phyloP scores from a whole-genome alignment of 2,113 vertebrate genomes.

The Lepus timidus region DNA sequence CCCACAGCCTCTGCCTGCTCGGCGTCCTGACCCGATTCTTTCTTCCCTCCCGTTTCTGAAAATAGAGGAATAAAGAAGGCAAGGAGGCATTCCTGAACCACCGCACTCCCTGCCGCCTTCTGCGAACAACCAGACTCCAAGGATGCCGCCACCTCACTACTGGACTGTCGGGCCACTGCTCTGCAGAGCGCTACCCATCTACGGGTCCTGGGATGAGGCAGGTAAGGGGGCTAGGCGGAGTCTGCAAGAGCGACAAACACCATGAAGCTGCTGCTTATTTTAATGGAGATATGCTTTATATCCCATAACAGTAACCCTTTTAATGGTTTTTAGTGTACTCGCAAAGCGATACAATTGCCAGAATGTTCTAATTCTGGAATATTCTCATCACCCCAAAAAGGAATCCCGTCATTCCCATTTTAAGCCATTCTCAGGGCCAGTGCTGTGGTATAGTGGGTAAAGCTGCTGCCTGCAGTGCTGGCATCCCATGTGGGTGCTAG shows the following conservation, averaged over 20 bases:
- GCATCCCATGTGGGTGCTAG: no score
- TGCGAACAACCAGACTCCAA: not conserved
- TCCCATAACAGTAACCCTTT: not conserved
- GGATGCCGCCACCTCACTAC: not conserved
- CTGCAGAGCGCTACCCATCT: not conserved
- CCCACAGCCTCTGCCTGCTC: not conserved
- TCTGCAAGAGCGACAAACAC: not conserved
- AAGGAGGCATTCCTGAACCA: not conserved
- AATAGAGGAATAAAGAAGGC: not conserved
- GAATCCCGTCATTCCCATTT: not conserved
- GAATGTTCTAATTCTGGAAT: not conserved
- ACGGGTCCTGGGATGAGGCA: not conserved
- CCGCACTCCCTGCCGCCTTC: not conserved
- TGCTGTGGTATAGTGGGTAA: no score
- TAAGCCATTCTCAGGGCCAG: not conserved
- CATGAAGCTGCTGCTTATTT: slow-evolving; percentile 17
- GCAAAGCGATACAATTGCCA: not conserved
- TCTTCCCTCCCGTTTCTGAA: not conserved
- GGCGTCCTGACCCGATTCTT: not conserved
- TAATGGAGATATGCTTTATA: not conserved
- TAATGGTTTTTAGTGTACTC: not conserved
- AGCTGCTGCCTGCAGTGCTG: no score
- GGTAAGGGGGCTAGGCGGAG: not conserved
- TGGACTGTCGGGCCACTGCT: not conserved
- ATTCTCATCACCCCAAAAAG: not conserved